Evolutionary conservation across 2,888 invertebrate genomes (phyloP), one percentile per base, ranked within the genome.

Genomic region (Tortricodes alternella): DNA sequence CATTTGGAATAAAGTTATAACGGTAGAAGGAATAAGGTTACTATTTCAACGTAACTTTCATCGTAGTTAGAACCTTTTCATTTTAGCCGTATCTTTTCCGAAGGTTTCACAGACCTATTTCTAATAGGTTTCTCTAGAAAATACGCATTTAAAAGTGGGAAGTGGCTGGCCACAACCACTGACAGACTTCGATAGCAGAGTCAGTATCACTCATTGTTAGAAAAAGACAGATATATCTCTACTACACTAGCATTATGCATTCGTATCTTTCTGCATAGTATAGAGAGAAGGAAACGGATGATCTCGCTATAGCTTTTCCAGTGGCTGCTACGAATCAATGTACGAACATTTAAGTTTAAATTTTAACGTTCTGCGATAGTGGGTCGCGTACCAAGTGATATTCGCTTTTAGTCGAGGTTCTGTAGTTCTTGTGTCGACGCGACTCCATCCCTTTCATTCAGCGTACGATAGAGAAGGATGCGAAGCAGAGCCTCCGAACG

Each of bases 311-410:
- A 29, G 11, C 29, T 35, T 15, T 5, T 15, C 34, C 8, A 35
- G 2, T 8, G 16, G 13, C n/a, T n/a, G 4, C 29, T 5, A 29
- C n/a, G 29, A n/a, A 29, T 5, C 29, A 2, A 29, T n/a, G 2
- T n/a, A n/a, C 29, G 11, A 9, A 29, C 29, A 11, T 9, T 29
- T 29, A 11, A n/a, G 29, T 9, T 29, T 29, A 11, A n/a, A 29
- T 29, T 27, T 11, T 29, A 29, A 11, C 29, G 29, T 29, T 29
- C 29, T 29, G 29, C 29, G 29, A 29, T n/a, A 29, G n/a, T 23
- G 11, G 55, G 60, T 62, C 53, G 56, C 59, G 56, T 67, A 64
- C 71, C 73, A 77, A 75, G 80, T 79, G 80, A 80, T 80, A 80
- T 75, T 80, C 63, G 76, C 76, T 74, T 77, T 74, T 55, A 60